These are phyloP conservation scores for Ceratothoa steindachneri DNA, from an alignment of 2,888 invertebrate genomes.

Conservation along the genomic window DNA sequence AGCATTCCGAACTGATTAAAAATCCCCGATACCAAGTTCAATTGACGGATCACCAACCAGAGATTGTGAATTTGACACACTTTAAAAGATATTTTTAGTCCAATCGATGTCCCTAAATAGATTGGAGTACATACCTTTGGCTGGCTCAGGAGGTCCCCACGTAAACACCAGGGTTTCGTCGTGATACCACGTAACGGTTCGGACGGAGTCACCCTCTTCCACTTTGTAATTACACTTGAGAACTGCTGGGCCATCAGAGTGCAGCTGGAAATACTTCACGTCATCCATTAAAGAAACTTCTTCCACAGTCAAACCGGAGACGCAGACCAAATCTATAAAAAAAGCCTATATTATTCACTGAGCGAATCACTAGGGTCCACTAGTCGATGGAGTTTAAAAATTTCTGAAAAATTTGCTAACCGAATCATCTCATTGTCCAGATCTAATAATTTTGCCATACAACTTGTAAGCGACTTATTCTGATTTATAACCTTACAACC, in stretches of 20 bases:
- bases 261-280: not conserved
- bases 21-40: not conserved
- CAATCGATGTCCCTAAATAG: no score
- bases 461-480: no score
- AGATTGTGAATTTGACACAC: no score
- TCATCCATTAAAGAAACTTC: not conserved
- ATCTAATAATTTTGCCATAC: no score
- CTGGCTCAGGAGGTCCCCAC: constrained; percentile 14
- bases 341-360: not conserved
- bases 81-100: no score
- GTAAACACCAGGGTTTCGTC: constrained; percentile 3
- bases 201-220: constrained; percentile 14
- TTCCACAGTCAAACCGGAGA: not conserved
- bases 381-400: no score
- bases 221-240: constrained; percentile 13
- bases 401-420: no score
- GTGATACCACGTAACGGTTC: constrained; percentile 13
- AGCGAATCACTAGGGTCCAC: no score
- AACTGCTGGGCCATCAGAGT: not conserved
- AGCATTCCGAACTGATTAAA: not conserved
- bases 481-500: no score
- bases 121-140: not conserved
- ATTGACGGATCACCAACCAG: not conserved
- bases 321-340: not conserved
- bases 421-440: no score